These are phyloP conservation scores for Smutsia temminckii DNA, from an alignment of 2,797 vertebrate genomes.

Conservation along the genomic window DNA sequence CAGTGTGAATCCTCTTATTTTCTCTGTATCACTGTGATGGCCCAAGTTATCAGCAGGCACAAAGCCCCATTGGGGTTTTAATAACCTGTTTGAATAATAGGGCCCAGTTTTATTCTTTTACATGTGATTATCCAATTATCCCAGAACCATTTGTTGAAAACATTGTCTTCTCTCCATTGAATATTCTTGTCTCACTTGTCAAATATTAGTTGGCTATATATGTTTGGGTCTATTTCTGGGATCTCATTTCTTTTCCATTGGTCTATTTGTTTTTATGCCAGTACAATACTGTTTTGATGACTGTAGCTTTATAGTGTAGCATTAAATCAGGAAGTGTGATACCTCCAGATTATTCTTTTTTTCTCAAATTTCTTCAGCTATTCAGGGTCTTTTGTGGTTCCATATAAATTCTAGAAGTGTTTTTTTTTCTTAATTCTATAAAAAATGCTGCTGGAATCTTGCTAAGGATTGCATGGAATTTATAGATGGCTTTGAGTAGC, in stretches of 20 bases:
- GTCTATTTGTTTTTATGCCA: background rate
- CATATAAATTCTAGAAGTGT: background rate
- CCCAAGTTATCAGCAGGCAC: background rate
- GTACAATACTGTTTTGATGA: background rate
- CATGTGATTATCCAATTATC: background rate
- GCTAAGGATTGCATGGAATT: background rate
- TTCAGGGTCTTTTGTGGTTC: background rate
- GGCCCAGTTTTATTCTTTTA: background rate
- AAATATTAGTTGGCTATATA: background rate
- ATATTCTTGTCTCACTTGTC: background rate
- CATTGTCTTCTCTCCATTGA: background rate
- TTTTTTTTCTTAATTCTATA: background rate
- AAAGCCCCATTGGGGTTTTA: background rate
- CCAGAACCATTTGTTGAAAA: background rate
- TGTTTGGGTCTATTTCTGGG: background rate
- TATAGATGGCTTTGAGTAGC: background rate
- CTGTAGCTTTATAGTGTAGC: background rate
- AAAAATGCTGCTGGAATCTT: background rate
- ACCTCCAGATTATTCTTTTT: background rate
- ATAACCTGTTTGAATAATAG: too few relatives aligned
- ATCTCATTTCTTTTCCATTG: background rate
- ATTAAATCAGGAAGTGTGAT: background rate
- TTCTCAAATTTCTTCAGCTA: background rate
- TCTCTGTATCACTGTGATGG: background rate
- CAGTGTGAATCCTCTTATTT: background rate